Evolutionary conservation across 2,113 vertebrate genomes (phyloP).

Genomic region (Burhinus bistriatus): DNA sequence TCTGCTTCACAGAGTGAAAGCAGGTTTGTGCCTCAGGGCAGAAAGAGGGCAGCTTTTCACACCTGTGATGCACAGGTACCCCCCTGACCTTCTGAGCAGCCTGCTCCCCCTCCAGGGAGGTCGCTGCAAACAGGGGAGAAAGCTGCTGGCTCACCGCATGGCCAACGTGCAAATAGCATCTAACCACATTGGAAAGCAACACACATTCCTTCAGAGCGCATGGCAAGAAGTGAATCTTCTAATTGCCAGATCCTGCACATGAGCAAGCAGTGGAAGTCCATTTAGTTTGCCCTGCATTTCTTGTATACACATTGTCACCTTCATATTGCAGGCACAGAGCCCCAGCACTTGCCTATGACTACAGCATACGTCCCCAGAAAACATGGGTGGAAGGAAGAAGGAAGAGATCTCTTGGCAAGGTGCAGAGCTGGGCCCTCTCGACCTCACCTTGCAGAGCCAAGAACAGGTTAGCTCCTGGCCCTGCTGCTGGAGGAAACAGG

Average conservation of each 20-base stretch:
- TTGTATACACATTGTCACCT: not conserved
- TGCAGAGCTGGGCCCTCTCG: not conserved
- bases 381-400: not conserved
- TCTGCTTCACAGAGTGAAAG: constrained; percentile 20
- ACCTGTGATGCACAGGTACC: not conserved
- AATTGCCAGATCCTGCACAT: not conserved
- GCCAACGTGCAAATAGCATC: not conserved
- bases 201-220: not conserved
- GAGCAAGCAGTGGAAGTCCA: not conserved
- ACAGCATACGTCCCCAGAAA: not conserved
- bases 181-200: not conserved
- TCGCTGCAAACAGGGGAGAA: not conserved
- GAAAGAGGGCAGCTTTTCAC: constrained; percentile 5
- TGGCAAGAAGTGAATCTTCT: not conserved
- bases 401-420: not conserved
- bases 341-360: not conserved
- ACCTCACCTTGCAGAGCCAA: not conserved
- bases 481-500: not conserved
- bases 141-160: rapidly evolving
- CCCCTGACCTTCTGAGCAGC: not conserved
- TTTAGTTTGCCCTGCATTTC: not conserved
- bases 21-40: constrained; percentile 6
- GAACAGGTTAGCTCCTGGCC: not conserved
- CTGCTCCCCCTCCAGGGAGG: not conserved
- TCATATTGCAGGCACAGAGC: not conserved